Base-by-base conservation (phyloP, 2,888 invertebrate species). In the Sarcophaga rosellei region DNA sequence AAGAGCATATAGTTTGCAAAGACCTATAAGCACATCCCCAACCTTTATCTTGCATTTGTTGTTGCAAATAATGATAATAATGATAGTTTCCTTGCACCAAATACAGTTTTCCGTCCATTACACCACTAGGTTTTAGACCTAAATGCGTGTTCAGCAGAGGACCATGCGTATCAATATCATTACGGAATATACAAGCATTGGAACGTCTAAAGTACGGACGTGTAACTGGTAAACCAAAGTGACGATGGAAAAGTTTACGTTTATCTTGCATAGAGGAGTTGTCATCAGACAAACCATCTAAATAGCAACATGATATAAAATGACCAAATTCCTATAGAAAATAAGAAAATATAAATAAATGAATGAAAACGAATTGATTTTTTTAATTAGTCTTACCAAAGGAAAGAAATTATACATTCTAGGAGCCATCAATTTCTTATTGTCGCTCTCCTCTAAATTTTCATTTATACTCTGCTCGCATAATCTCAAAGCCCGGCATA, bases 21-120 rank as follows among this genome's bases (percentile, higher is more conserved):
- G 99, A 99, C 85, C 99, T 95, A 92, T 99, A 99, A 0, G 99
- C 99, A 94, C 99, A 99, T 5, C 99, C 99, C 99, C 99, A 99
- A n/a, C 98, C 98, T 92, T 97, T 96, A 91, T 99, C 99, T 93
- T 99, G 97, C 92, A 98, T 96, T 88, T 95, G 95, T 91, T 99
- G 97, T 93, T 99, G 99, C 96, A 98, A 96, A 93, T 99, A 99
- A 93, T 99, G 99, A 92, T 98, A 97, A 93, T 99, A 99, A 21
- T 96, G 94, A 92, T 99, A 99, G 87, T 95, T 95, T 1, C 99
- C 99, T 87, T 96, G 94, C 3, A 99, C 96, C 47, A 96, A 87
- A 63, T 94, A 94, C 83, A 94, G 91, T 88, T 94, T 94, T 65
- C 95, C 95, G 85, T 93, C 94, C 88, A 89, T 89, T 23, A 94